Evolutionary conservation across 1,140 invertebrate genomes (phyloP), one percentile per base, ranked within the genome.

Genomic region (Lasaia peninsularis): DNA sequence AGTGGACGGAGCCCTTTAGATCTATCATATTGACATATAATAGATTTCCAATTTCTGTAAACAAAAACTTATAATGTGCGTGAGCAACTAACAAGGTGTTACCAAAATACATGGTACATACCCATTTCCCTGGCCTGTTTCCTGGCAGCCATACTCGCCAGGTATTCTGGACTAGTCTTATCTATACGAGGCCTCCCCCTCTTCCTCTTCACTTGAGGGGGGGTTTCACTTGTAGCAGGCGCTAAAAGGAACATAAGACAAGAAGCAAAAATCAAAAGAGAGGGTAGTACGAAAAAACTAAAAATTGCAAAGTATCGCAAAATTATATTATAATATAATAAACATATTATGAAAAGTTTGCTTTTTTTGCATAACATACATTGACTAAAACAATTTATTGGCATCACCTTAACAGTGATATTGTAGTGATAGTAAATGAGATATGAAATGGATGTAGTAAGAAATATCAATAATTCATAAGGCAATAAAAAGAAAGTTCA

Each of bases 121-220:
- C 79, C 79, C 74, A 80, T 75, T 16, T 82, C 79, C 48, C 62
- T 75, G 11, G 75, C 77, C 56, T 80, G 73, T 60, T 78, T 78
- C 49, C 80, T 73, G 5, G 78, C 78, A 0, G 78, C 78, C 49
- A 80, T 55, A 32, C 76, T 80, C 4, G 80, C 80, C 8, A 83
- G 57, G 40, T 83, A 83, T 24, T 83, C 80, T 0, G 80, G 80
- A 14, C 74, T 79, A 0, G 77, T 79, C 56, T 83, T 83, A 60
- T 85, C 81, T 2, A 85, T 66, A 9, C 81, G 60, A 0, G 81
- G 81, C 44, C 84, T 63, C 1, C 84, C 84, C 4, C 84, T 67
- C 59, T 85, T 85, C 7, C 80, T 54, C 52, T 86, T 86, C 11
- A 73, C 60, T 0, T 78, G 80, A 5, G 78, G 73, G 0, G 69